Evolutionary conservation across 2,888 invertebrate genomes (phyloP).

Genomic region (Drosophila vallismaia): DNA sequence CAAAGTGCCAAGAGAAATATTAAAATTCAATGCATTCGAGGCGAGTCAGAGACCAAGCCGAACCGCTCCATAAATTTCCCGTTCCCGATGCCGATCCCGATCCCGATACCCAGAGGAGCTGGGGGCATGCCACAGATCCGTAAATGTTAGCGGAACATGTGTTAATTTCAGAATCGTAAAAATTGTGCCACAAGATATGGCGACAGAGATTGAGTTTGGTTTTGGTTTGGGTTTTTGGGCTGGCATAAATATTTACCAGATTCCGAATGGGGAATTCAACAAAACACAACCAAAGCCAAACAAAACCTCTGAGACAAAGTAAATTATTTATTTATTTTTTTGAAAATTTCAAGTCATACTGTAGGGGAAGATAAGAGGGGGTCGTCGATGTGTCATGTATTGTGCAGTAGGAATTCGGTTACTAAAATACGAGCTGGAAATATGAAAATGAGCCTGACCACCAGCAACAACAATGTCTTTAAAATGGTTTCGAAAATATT

Average conservation of each 20-base stretch:
- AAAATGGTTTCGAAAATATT: constrained; percentile 64
- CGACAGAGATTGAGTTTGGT: constrained; percentile 32
- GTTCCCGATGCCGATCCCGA: constrained; percentile 22
- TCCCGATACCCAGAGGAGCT: constrained; percentile 4
- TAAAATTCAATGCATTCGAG: constrained; percentile 36
- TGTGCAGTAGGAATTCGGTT: constrained; percentile 46
- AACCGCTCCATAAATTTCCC: constrained; percentile 28
- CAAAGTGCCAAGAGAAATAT: constrained; percentile 49
- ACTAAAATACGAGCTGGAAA: constrained; percentile 64
- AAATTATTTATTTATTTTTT: constrained; percentile 67
- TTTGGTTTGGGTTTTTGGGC: constrained; percentile 2
- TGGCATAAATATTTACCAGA: constrained; percentile 66
- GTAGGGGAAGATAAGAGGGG: constrained; percentile 60
- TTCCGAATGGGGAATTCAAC: constrained; percentile 53
- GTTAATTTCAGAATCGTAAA: constrained; percentile 70
- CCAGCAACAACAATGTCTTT: constrained; percentile 17
- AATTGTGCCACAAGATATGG: constrained; percentile 41
- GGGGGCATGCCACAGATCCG: constrained; percentile 43
- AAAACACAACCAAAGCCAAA: constrained; percentile 57
- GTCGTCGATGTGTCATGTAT: constrained; percentile 30
- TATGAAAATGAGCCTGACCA: constrained; percentile 56
- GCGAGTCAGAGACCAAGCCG: constrained; percentile 8
- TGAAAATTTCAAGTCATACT: constrained; percentile 40
- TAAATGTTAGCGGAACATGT: constrained; percentile 70
- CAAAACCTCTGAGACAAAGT: constrained; percentile 42